Conservation (phyloP, 2,113 vertebrate species). For the Dinomys branickii region DNA sequence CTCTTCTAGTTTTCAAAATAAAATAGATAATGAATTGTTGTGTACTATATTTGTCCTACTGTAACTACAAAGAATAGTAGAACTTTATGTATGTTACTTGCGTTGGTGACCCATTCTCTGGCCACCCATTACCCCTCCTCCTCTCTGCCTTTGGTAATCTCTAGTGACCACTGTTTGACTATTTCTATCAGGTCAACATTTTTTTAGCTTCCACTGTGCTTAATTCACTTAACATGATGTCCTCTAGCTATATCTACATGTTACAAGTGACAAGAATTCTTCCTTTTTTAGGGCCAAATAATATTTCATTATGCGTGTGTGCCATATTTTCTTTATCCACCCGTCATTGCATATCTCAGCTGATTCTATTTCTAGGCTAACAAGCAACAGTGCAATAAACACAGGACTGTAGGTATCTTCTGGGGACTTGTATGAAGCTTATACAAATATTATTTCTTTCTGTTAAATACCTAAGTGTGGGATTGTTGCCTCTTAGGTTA, state of each 20-base stretch:
- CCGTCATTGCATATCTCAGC: not conserved
- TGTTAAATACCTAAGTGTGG: not conserved
- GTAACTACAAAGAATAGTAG: not conserved
- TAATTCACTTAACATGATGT: not conserved
- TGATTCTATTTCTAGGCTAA: not conserved
- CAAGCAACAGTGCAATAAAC: not conserved
- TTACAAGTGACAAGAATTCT: not conserved
- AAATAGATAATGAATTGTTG: not conserved
- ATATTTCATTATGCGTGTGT: not conserved
- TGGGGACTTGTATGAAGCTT: not conserved
- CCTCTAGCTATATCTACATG: too few relatives aligned
- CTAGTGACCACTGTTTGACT: not conserved
- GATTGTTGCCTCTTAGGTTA: not conserved
- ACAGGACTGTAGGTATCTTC: not conserved
- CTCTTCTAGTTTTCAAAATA: not conserved
- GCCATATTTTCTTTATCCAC: not conserved
- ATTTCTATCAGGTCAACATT: not conserved
- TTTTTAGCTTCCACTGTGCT: not conserved
- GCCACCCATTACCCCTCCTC: too few relatives aligned
- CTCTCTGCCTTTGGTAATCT: not conserved
- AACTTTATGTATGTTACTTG: not conserved
- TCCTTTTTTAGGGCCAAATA: too few relatives aligned
- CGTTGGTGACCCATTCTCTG: not conserved
- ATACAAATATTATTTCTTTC: not conserved
- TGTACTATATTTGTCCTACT: not conserved